These are phyloP conservation scores for Drosophila tristis DNA, from an alignment of 1,140 invertebrate species.

Conservation along the genomic window DNA sequence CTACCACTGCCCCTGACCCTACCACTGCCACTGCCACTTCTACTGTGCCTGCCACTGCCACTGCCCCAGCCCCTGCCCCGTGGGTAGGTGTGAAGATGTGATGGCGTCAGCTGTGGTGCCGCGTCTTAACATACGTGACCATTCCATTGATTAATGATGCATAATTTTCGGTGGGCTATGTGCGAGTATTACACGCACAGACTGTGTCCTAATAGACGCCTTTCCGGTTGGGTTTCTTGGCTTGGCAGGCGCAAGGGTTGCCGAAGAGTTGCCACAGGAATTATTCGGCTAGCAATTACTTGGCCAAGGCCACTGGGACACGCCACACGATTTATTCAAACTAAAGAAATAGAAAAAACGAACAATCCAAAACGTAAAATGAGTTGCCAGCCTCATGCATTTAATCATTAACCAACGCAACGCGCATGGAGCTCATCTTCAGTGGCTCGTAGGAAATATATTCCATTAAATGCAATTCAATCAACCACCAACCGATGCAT, in stretches of 20 bases:
- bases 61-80: background rate
- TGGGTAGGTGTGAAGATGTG: slow-evolving; percentile 69
- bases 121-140: slow-evolving; percentile 41
- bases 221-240: slow-evolving; percentile 56
- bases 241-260: slow-evolving; percentile 19
- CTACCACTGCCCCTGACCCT: background rate
- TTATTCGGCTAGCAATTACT: too few species aligned
- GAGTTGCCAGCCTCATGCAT: background rate
- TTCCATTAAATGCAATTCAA: slow-evolving; percentile 52
- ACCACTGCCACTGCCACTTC: too few species aligned
- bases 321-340: too few species aligned
- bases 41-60: too few species aligned
- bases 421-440: slow-evolving; percentile 19
- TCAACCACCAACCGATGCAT: slow-evolving; percentile 76
- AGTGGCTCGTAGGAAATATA: slow-evolving; percentile 7
- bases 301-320: too few species aligned
- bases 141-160: slow-evolving; percentile 81
- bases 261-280: background rate
- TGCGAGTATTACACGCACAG: background rate
- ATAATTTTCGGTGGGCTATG: slow-evolving; percentile 46
- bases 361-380: background rate
- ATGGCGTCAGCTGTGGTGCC: slow-evolving; percentile 70
- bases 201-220: slow-evolving; percentile 59
- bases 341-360: too few species aligned
- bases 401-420: background rate